Percentiles rank a stretch among this genome's conserved stretches.
These are phyloP conservation scores for Gobionotothen gibberifrons DNA, from an alignment of 2,797 vertebrate species.

Conservation along the genomic window DNA sequence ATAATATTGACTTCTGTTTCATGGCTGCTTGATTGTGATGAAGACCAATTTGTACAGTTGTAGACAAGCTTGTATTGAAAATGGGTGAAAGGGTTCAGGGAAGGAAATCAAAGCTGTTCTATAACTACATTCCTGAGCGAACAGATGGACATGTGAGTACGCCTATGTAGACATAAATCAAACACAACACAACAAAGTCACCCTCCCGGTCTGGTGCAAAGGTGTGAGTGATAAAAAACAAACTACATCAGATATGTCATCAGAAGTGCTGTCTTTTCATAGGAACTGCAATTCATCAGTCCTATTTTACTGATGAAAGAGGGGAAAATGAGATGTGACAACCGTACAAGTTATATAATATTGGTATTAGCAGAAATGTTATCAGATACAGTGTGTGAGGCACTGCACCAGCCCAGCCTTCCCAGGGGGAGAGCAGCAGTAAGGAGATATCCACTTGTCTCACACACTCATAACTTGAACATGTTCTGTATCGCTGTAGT, in stretches of 20 bases:
- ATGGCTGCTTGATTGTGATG: constrained; percentile 63
- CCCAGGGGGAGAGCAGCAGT: constrained; percentile 39
- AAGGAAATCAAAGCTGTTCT: constrained; percentile 62
- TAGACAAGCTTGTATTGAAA: constrained; percentile 41
- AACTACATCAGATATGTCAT: constrained; percentile 48
- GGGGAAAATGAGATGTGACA: constrained; percentile 59
- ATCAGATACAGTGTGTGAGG: constrained; percentile 62
- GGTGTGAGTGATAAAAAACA: constrained; percentile 51
- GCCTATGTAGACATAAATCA: constrained; percentile 33
- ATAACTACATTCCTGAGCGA: constrained; percentile 34
- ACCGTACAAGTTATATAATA: constrained; percentile 62
- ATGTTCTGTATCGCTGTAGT: constrained; percentile 23
- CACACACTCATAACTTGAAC: constrained; percentile 53
- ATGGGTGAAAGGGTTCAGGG: constrained; percentile 34
- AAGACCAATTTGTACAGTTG: constrained; percentile 64
- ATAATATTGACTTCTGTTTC: constrained; percentile 63
- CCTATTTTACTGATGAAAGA: constrained; percentile 57
- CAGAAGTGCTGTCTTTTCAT: constrained; percentile 48
- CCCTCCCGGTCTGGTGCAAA: constrained; percentile 17
- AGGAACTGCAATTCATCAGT: constrained; percentile 60
- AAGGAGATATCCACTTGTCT: constrained; percentile 53
- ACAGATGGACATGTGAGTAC: constrained; percentile 37
- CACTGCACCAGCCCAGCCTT: constrained; percentile 45
- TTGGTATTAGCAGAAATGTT: constrained; percentile 67
- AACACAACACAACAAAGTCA: constrained; percentile 37